Evolutionary conservation across 2,113 vertebrate genomes (phyloP).

Genomic region (Lonchura striata): DNA sequence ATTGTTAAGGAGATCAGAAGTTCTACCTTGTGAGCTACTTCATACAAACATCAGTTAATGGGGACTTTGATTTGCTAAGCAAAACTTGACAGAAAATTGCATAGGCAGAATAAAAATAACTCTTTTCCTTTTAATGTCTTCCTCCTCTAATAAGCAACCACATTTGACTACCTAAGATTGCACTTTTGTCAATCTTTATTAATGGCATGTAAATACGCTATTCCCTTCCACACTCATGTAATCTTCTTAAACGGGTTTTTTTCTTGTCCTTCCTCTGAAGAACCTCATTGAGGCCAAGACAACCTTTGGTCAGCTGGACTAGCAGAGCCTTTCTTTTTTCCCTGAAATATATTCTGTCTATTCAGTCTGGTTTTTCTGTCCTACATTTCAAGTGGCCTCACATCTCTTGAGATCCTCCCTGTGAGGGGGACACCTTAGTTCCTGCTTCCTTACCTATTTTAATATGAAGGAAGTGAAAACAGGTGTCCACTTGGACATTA

Average conservation of each 20-base stretch:
- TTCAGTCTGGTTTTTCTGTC: background rate
- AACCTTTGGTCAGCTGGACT: background rate
- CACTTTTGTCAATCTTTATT: background rate
- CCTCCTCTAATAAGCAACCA: background rate
- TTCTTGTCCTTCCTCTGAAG: background rate
- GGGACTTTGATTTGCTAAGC: background rate
- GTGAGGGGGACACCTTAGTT: background rate
- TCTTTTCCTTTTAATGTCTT: background rate
- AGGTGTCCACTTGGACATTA: background rate
- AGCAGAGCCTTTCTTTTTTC: background rate
- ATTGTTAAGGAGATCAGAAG: background rate
- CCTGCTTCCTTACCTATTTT: background rate
- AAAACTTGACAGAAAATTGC: background rate
- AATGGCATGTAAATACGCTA: rapidly evolving
- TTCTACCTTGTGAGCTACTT: background rate
- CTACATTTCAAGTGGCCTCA: background rate
- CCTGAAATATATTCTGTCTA: background rate
- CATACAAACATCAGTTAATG: background rate
- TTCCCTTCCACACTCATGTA: background rate
- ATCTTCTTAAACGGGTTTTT: background rate
- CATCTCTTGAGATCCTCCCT: background rate
- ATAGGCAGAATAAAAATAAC: background rate
- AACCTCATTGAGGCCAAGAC: background rate
- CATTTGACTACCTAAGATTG: background rate
- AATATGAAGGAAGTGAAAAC: background rate